A percentile compares a stretch with the other conserved stretches of the same genome.
Conservation (phyloP, 2,797 vertebrate genomes). For the Pipistrellus pygmaeus region DNA sequence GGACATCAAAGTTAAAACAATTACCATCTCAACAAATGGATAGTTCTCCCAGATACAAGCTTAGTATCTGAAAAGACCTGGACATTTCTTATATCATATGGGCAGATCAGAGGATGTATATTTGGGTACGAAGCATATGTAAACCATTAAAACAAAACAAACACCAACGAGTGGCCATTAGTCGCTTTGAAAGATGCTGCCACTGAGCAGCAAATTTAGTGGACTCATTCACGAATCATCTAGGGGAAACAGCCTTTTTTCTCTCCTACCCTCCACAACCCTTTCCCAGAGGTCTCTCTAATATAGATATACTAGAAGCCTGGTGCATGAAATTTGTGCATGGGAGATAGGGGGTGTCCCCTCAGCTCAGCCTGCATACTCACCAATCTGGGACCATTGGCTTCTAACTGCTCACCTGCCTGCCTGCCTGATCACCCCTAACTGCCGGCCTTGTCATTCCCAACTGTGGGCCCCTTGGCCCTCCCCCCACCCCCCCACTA, state of each 20-base stretch:
- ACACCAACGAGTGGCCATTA: not conserved
- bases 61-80: conserved; percentile 56
- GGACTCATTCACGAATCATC: not conserved
- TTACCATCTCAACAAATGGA: conserved; percentile 70
- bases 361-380: too few relatives aligned
- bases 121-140: conserved; percentile 3
- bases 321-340: too few relatives aligned
- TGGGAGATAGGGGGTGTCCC: too few relatives aligned
- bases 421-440: too few relatives aligned
- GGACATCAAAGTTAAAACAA: conserved; percentile 79
- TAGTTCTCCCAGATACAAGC: conserved; percentile 48
- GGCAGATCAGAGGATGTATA: conserved; percentile 45
- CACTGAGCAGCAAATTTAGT: not conserved
- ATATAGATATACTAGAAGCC: not conserved
- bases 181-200: conserved; percentile 53
- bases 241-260: not conserved
- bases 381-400: too few relatives aligned
- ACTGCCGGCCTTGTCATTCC: too few relatives aligned
- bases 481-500: too few relatives aligned
- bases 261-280: not conserved
- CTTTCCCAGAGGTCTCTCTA: not conserved
- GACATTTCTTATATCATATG: not conserved
- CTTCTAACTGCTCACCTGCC: too few relatives aligned
- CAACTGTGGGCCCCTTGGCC: too few relatives aligned
- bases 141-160: conserved; percentile 63